phyloP scores from a whole-genome alignment of 2,888 invertebrate genomes.

The Pristionchus fissidentatus region DNA sequence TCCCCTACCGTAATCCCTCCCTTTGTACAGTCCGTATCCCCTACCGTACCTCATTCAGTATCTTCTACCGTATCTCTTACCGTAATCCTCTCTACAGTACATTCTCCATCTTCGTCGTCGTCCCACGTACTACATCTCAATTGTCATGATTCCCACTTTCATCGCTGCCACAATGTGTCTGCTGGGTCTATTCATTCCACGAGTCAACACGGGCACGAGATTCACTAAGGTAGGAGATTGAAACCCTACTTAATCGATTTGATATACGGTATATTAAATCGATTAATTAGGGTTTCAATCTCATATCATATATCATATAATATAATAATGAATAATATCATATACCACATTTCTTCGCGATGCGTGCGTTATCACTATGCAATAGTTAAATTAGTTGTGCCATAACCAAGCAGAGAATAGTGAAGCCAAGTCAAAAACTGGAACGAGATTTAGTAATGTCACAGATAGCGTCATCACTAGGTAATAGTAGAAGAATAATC shows the following conservation, averaged over 20 bases:
- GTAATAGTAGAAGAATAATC: too few relatives aligned
- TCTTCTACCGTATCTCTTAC: not conserved
- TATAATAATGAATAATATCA: too few relatives aligned
- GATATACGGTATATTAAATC: too few relatives aligned
- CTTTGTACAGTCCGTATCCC: not conserved
- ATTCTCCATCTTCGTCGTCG: slow-evolving; percentile 23
- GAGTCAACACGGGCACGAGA: slow-evolving; percentile 33
- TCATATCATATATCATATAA: too few relatives aligned
- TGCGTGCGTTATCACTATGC: not conserved
- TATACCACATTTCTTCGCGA: not conserved
- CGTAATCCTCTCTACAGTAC: slow-evolving; percentile 40
- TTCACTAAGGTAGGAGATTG: slow-evolving; percentile 40
- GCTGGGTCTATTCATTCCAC: slow-evolving; percentile 42
- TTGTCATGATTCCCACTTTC: slow-evolving; percentile 43
- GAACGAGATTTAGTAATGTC: too few relatives aligned
- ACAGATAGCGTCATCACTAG: too few relatives aligned
- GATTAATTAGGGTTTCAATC: too few relatives aligned
- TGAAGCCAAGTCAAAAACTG: too few relatives aligned
- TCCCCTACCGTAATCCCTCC: too few relatives aligned
- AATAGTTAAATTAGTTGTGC: too few relatives aligned
- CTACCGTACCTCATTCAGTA: not conserved
- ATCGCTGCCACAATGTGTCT: slow-evolving; percentile 44
- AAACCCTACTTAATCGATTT: too few relatives aligned
- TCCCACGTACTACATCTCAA: slow-evolving; percentile 40
- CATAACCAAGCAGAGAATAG: too few relatives aligned